Evolutionary conservation across 2,113 vertebrate species (phyloP).

Genomic region (rat (Rattus norvegicus)): GRCr8 NC_086031.1:62941501-62942000

Average conservation of each 20-base stretch:
- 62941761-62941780: too few species aligned
- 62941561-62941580: not conserved
- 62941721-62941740: not conserved
- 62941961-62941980: not conserved
- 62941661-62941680: not conserved
- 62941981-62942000: not conserved
- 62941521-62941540: not conserved
- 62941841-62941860: not conserved
- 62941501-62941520: not conserved
- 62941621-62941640: not conserved
- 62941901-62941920: fast-evolving
- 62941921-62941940: too few species aligned
- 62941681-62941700: not conserved
- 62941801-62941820: not conserved
- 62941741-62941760: not conserved
- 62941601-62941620: not conserved
- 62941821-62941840: not conserved
- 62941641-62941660: not conserved
- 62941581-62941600: not conserved
- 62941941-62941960: too few species aligned
- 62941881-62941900: not conserved
- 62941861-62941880: not conserved
- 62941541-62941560: too few species aligned
- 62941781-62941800: too few species aligned
- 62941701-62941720: not conserved